Conservation (phyloP, 1,140 invertebrate genomes). For the Doryteuthis pealeii region DNA sequence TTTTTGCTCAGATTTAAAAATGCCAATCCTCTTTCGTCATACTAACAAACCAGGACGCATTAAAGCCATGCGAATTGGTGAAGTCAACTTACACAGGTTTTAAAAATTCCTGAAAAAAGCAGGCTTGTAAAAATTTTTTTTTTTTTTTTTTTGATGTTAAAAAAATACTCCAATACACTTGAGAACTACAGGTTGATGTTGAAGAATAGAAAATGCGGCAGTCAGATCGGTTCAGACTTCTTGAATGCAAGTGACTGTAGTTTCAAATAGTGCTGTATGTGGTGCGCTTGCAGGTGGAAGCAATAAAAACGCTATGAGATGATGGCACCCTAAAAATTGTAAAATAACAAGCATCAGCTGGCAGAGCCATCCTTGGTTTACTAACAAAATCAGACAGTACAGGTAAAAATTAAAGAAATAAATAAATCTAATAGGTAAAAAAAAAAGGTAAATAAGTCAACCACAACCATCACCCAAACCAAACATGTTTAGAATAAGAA, state of each 20-base stretch:
- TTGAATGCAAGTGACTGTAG: not conserved
- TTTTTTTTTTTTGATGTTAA: constrained; percentile 5
- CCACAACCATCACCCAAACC: too few relatives aligned
- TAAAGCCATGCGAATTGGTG: constrained; percentile 10
- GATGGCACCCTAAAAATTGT: constrained; percentile 10
- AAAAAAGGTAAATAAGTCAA: too few relatives aligned
- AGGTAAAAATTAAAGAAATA: too few relatives aligned
- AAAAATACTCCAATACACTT: not conserved
- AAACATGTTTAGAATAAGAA: too few relatives aligned
- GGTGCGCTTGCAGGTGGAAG: not conserved
- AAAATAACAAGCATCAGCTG: not conserved
- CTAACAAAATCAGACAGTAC: not conserved
- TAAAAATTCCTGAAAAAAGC: not conserved
- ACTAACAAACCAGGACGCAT: constrained; percentile 2
- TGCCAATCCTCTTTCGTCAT: too few relatives aligned
- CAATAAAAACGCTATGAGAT: constrained; percentile 6
- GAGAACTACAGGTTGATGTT: not conserved
- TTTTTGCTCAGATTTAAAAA: too few relatives aligned
- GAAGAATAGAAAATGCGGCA: not conserved
- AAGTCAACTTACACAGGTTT: constrained; percentile 10
- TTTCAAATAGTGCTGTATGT: constrained; percentile 14
- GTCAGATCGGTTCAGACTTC: not conserved
- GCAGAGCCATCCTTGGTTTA: not conserved
- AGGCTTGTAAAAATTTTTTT: constrained; percentile 5
- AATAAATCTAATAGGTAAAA: too few relatives aligned